These are phyloP conservation scores for Drosophila grimshawi DNA, from an alignment of 1,140 invertebrate genomes.

Conservation along the genomic window DNA sequence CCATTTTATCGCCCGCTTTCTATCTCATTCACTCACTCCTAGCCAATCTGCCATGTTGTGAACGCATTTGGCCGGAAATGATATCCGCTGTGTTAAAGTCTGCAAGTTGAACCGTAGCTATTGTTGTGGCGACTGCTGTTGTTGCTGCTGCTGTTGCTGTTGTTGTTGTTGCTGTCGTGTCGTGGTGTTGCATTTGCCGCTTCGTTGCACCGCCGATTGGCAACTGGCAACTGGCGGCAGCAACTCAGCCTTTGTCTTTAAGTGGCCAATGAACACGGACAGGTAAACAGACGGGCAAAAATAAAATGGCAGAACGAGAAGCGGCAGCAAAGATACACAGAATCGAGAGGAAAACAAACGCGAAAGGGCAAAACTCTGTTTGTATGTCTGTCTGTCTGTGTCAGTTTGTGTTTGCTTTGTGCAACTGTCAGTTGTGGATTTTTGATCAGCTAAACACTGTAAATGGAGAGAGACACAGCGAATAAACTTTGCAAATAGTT, in stretches of 20 bases:
- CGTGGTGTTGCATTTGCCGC: slow-evolving; percentile 76
- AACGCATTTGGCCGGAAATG: slow-evolving; percentile 78
- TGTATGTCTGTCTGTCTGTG: neutral
- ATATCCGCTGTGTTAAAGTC: slow-evolving; percentile 66
- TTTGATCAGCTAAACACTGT: slow-evolving; percentile 5
- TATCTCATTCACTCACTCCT: neutral
- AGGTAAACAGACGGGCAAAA: slow-evolving; percentile 28
- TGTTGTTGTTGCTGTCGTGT: slow-evolving; percentile 54
- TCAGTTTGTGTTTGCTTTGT: slow-evolving; percentile 23
- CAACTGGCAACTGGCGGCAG: slow-evolving; percentile 50
- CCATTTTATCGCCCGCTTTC: slow-evolving; percentile 6
- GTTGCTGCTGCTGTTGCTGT: slow-evolving; percentile 32
- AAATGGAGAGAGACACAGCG: neutral
- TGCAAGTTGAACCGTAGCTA: slow-evolving; percentile 27
- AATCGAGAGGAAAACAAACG: neutral
- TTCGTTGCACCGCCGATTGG: slow-evolving; percentile 74
- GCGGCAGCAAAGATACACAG: neutral
- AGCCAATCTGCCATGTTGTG: slow-evolving; percentile 36
- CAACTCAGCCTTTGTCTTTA: slow-evolving; percentile 61
- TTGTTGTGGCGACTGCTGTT: slow-evolving; percentile 32
- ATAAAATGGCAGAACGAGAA: slow-evolving; percentile 4
- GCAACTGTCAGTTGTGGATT: slow-evolving; percentile 40
- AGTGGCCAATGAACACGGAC: slow-evolving; percentile 67
- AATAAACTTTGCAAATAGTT: slow-evolving; percentile 4
- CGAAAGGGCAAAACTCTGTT: slow-evolving; percentile 11